These are phyloP conservation scores for Pungitius pungitius DNA, from an alignment of 2,113 vertebrate species.

Conservation along the genomic window DNA sequence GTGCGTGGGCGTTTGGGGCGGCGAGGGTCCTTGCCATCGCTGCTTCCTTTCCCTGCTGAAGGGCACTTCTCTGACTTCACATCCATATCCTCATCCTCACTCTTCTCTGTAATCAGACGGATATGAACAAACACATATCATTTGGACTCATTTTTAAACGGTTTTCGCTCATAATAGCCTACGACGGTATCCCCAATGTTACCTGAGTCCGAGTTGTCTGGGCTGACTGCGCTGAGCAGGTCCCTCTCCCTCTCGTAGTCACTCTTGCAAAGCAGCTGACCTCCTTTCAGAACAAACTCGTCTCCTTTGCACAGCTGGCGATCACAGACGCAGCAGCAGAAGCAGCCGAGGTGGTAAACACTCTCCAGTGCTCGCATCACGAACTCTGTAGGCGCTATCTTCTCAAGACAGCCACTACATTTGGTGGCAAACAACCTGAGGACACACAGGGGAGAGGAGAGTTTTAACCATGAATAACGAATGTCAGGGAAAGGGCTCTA, in stretches of 20 bases:
- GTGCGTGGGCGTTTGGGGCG: slow-evolving; percentile 92
- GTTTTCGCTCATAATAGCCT: not conserved
- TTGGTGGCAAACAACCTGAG: slow-evolving; percentile 89
- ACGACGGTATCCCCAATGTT: slow-evolving; percentile 28
- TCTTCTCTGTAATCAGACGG: slow-evolving; percentile 83
- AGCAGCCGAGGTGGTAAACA: slow-evolving; percentile 93
- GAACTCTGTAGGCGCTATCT: slow-evolving; percentile 88
- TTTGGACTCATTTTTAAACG: not conserved
- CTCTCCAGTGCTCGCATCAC: slow-evolving; percentile 93
- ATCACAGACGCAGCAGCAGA: slow-evolving; percentile 93
- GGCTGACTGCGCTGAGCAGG: slow-evolving; percentile 87
- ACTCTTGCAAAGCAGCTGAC: slow-evolving; percentile 91
- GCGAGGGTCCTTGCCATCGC: slow-evolving; percentile 87
- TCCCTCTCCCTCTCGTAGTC: slow-evolving; percentile 92
- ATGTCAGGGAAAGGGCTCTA: not conserved
- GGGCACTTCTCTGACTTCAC: slow-evolving; percentile 84
- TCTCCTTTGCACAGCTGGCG: slow-evolving; percentile 91
- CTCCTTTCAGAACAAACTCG: slow-evolving; percentile 91
- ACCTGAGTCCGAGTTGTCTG: slow-evolving; percentile 91
- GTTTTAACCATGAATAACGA: not conserved
- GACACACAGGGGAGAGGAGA: slow-evolving; percentile 24
- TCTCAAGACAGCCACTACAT: slow-evolving; percentile 91
- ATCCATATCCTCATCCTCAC: slow-evolving; percentile 89
- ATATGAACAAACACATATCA: not conserved
- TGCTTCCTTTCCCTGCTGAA: slow-evolving; percentile 79